A percentile compares a stretch with the other conserved stretches of the same genome.
phyloP scores from a whole-genome alignment of 2,797 vertebrate genomes.

The Sciurus carolinensis region DNA sequence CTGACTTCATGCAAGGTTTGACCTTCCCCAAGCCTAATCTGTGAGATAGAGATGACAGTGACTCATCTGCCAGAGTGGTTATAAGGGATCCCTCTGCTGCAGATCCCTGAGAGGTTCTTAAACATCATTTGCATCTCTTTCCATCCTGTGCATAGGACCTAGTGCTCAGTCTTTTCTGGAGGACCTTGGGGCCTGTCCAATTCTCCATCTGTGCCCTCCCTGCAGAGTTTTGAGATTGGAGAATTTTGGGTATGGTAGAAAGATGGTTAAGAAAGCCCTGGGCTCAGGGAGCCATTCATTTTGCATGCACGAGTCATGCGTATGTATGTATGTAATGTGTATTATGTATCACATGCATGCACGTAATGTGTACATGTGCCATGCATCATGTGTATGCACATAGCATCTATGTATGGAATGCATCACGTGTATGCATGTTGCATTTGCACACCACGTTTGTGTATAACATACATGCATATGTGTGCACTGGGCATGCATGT shows the following conservation, averaged over 20 bases:
- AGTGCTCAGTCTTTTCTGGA: neutral
- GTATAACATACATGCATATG: neutral
- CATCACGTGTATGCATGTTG: neutral
- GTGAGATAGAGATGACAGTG: neutral
- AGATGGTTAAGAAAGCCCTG: neutral
- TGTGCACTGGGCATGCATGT: neutral
- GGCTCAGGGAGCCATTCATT: neutral
- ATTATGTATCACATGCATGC: too few relatives aligned
- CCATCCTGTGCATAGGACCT: neutral
- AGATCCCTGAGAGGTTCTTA: accelerated
- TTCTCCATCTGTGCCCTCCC: neutral
- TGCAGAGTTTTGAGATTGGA: neutral
- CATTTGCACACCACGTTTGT: neutral
- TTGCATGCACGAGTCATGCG: too few relatives aligned
- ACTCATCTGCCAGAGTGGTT: neutral
- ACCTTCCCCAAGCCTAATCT: neutral
- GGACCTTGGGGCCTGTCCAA: neutral
- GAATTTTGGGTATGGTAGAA: neutral
- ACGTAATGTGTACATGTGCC: neutral
- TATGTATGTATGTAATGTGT: neutral
- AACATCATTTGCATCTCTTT: neutral
- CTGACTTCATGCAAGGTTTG: neutral
- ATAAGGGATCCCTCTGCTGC: neutral
- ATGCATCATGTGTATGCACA: too few relatives aligned
- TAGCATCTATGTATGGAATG: neutral